Conservation (phyloP, 2,113 vertebrate species). For the Rhabdomys dilectus region DNA sequence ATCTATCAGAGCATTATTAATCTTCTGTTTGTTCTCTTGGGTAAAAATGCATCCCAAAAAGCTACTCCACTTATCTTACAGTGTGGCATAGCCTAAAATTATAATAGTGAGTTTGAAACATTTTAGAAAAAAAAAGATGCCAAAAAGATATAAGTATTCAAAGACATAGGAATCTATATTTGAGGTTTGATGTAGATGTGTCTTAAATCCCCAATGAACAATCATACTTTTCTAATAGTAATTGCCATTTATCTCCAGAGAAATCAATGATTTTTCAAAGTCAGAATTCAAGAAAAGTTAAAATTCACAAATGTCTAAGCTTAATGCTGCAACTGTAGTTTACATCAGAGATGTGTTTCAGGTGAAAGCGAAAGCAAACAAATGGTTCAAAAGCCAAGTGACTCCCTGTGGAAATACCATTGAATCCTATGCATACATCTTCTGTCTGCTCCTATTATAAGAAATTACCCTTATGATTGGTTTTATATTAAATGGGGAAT, state of each 20-base stretch:
- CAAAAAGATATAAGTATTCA: not conserved
- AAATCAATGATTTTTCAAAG: conserved; percentile 68
- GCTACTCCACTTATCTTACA: not conserved
- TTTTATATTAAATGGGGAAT: not conserved
- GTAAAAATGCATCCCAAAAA: not conserved
- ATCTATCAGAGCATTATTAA: not conserved
- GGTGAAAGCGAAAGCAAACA: conserved; percentile 22
- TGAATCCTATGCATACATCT: no score
- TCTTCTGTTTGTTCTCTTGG: not conserved
- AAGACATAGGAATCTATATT: not conserved
- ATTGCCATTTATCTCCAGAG: conserved; percentile 27
- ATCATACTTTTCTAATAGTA: conserved; percentile 60
- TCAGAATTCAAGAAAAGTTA: conserved; percentile 46
- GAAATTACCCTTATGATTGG: not conserved
- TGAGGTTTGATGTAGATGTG: conserved; percentile 25
- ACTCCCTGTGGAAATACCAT: not conserved
- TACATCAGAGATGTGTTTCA: conserved; percentile 19
- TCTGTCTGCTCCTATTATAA: not conserved
- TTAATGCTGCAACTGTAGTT: not conserved
- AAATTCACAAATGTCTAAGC: conserved; percentile 11
- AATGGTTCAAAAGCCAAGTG: conserved; percentile 25
- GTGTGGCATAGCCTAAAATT: not conserved
- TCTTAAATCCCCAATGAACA: conserved; percentile 33
- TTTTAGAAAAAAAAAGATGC: not conserved
- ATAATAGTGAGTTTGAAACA: not conserved